Evolutionary conservation across 1,140 invertebrate species (phyloP).

Genomic region (Drosophila bifasciata): DNA sequence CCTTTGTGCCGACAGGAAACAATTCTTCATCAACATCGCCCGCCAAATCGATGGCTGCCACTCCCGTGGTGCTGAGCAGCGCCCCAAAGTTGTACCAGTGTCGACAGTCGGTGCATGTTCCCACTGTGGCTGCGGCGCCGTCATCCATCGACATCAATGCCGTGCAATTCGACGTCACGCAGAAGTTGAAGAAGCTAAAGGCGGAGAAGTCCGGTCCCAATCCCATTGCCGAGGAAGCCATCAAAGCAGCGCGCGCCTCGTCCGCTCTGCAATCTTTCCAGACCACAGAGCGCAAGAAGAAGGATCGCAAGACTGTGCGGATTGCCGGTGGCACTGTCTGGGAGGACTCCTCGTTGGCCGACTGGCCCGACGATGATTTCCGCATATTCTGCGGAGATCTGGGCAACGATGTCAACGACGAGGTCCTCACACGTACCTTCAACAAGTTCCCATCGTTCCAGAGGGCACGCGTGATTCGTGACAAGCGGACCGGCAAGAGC

Average conservation of each 20-base stretch:
- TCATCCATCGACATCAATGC: slow-evolving; percentile 86
- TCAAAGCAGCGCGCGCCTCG: slow-evolving; percentile 87
- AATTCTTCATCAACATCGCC: slow-evolving; percentile 34
- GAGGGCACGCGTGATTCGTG: slow-evolving; percentile 97
- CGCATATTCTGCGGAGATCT: slow-evolving; percentile 99
- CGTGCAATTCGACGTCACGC: slow-evolving; percentile 87
- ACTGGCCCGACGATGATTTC: slow-evolving; percentile 99
- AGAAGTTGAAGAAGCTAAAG: slow-evolving; percentile 88
- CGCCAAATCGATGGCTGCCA: slow-evolving; percentile 78
- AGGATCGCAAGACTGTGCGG: slow-evolving; percentile 89
- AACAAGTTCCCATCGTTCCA: slow-evolving; percentile 97
- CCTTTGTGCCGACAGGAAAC: slow-evolving; percentile 84
- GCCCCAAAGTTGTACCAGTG: slow-evolving; percentile 87
- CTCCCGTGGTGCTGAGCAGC: slow-evolving; percentile 87
- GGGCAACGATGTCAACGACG: slow-evolving; percentile 99
- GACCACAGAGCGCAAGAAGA: slow-evolving; percentile 86
- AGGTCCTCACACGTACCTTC: slow-evolving; percentile 95
- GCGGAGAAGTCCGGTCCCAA: slow-evolving; percentile 87
- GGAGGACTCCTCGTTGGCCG: slow-evolving; percentile 95
- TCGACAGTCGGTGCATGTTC: slow-evolving; percentile 77
- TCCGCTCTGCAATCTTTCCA: slow-evolving; percentile 85
- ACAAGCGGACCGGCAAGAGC: slow-evolving; percentile 98
- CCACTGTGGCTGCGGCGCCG: slow-evolving; percentile 83
- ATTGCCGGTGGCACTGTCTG: slow-evolving; percentile 96
- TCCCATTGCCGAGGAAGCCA: slow-evolving; percentile 87